Percentiles rank a stretch among this genome's conserved stretches.
Conservation (phyloP, 1,140 invertebrate species). For the Dermatophagoides farinae region DNA sequence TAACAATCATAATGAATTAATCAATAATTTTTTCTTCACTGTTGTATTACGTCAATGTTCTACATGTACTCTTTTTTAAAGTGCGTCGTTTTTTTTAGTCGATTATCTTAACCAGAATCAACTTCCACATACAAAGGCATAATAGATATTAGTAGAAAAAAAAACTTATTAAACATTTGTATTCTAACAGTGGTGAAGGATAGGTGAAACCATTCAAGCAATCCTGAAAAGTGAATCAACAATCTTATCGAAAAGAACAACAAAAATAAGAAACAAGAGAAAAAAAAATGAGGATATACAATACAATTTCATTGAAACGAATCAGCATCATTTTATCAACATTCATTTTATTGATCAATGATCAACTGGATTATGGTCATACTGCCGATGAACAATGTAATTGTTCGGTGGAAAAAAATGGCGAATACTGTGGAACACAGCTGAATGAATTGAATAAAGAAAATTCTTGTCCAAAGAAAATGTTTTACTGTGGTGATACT, state of each 20-base stretch:
- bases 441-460: constrained; percentile 1
- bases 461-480: not conserved
- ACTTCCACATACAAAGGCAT: too few species aligned
- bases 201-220: not conserved
- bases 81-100: too few species aligned
- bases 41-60: too few species aligned
- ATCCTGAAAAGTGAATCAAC: not conserved
- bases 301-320: too few species aligned
- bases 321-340: too few species aligned
- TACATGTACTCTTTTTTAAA: too few species aligned
- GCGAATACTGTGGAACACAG: constrained; percentile 1
- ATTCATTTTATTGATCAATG: not conserved
- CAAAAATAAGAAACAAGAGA: too few species aligned
- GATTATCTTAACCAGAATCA: too few species aligned
- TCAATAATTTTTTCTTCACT: too few species aligned
- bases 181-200: not conserved
- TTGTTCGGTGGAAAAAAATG: not conserved
- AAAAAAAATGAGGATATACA: too few species aligned
- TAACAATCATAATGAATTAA: too few species aligned
- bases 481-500: constrained; percentile 1
- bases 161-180: not conserved
- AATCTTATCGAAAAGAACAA: not conserved
- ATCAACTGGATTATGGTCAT: not conserved
- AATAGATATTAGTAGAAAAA: too few species aligned
- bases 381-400: not conserved